These are phyloP conservation scores for Rhyacichthys aspro DNA, from an alignment of 2,797 vertebrate species.

Conservation along the genomic window DNA sequence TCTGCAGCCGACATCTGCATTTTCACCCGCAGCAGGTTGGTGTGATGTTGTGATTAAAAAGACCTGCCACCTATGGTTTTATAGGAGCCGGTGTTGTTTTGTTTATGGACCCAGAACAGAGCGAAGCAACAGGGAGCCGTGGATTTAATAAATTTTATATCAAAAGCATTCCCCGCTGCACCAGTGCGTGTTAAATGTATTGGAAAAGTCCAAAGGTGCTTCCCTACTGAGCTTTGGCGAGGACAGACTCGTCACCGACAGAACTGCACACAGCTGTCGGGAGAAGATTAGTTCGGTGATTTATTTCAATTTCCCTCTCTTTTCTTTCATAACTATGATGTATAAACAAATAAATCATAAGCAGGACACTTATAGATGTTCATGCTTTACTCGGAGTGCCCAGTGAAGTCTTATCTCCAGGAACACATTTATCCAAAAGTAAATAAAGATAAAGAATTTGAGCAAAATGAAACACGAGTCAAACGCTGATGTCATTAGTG, in stretches of 20 bases:
- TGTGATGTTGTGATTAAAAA: not conserved
- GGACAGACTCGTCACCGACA: not conserved
- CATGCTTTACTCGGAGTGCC: not conserved
- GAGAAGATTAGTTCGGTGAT: not conserved
- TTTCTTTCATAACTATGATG: constrained; percentile 1
- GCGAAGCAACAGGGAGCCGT: not conserved
- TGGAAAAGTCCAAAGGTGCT: not conserved
- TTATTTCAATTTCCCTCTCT: not conserved
- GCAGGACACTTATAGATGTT: not conserved
- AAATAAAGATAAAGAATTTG: no score
- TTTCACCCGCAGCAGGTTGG: constrained; percentile 8
- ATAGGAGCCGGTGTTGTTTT: constrained; percentile 4
- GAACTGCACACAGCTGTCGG: not conserved
- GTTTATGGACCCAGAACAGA: constrained; percentile 2
- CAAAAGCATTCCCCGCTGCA: not conserved
- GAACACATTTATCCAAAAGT: no score
- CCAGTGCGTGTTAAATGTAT: not conserved
- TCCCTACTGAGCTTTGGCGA: not conserved
- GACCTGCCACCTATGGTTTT: constrained; percentile 10
- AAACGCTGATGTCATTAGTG: no score
- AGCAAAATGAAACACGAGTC: no score
- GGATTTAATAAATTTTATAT: constrained; percentile 10
- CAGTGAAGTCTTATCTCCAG: not conserved
- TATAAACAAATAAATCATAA: not conserved
- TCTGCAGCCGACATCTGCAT: not conserved